A percentile compares a stretch with the other conserved stretches of the same genome.
These are phyloP conservation scores for Proteles cristata DNA, from an alignment of 2,113 vertebrate species.

Conservation along the genomic window DNA sequence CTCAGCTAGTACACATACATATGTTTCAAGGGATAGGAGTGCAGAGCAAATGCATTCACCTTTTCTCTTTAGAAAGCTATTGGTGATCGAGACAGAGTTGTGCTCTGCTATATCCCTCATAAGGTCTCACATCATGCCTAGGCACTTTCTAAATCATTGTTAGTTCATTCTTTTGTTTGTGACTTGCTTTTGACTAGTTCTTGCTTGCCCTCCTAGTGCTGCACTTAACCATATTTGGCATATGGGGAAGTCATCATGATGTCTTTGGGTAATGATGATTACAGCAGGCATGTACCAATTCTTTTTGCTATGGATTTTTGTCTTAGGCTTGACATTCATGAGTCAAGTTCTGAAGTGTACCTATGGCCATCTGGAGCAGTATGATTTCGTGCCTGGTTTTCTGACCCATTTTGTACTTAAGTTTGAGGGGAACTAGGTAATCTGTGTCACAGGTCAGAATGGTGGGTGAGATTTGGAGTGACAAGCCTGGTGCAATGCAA, in stretches of 20 bases:
- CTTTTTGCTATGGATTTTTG: conserved; percentile 18
- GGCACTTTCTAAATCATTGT: background rate
- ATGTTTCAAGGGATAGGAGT: background rate
- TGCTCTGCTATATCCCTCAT: background rate
- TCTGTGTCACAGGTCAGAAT: background rate
- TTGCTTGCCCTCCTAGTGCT: background rate
- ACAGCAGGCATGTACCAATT: background rate
- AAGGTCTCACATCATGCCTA: background rate
- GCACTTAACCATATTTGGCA: background rate
- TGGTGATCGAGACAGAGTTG: background rate
- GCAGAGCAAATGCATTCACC: background rate
- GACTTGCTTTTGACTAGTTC: background rate
- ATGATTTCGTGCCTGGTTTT: background rate
- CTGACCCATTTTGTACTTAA: background rate
- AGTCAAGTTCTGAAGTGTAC: background rate
- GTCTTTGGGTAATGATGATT: background rate
- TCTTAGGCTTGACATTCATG: background rate
- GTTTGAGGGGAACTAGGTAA: background rate
- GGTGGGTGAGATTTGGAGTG: background rate
- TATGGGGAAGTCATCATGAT: background rate
- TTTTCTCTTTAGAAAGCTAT: background rate
- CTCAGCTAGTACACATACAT: background rate
- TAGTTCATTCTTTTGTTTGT: background rate
- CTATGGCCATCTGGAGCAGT: background rate
- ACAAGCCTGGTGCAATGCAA: background rate